These are phyloP conservation scores for Ciona savignyi DNA, from an alignment of 23 tunicate species.

Conservation along the genomic window DNA sequence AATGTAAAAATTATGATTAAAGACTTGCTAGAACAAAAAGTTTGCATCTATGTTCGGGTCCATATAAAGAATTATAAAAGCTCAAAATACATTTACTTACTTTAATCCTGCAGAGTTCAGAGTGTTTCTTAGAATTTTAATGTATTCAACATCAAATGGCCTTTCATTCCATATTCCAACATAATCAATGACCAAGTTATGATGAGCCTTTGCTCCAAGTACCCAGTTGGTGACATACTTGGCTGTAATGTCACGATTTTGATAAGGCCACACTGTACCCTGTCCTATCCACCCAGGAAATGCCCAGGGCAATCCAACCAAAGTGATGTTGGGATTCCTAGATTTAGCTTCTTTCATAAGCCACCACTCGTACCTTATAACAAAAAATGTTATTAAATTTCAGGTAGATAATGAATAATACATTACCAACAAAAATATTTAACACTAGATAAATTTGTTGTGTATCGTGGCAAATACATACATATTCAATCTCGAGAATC, in stretches of 20 bases:
- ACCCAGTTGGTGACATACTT: slow-evolving; percentile 70
- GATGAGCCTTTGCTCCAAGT: slow-evolving; percentile 55
- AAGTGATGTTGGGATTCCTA: slow-evolving; percentile 74
- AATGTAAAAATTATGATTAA: too few relatives aligned
- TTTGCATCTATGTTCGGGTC: not conserved
- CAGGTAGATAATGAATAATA: too few relatives aligned
- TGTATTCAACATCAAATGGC: slow-evolving; percentile 75
- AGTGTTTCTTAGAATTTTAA: slow-evolving; percentile 47
- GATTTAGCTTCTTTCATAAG: slow-evolving; percentile 89
- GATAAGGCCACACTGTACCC: slow-evolving; percentile 54
- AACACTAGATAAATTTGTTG: too few relatives aligned
- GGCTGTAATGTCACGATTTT: slow-evolving; percentile 44
- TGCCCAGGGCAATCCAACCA: slow-evolving; percentile 82
- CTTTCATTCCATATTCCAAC: slow-evolving; percentile 97
- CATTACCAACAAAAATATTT: too few relatives aligned
- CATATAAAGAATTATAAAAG: too few relatives aligned
- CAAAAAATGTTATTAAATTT: too few relatives aligned
- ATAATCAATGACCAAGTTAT: slow-evolving; percentile 56
- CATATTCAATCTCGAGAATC: too few relatives aligned
- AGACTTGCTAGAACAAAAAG: not conserved
- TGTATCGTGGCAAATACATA: too few relatives aligned
- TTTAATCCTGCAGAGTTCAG: slow-evolving; percentile 39
- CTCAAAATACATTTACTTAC: too few relatives aligned
- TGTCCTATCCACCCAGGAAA: slow-evolving; percentile 96
- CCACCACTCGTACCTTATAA: slow-evolving; percentile 83